Evolutionary conservation across 2,888 invertebrate species (phyloP), one percentile per base, ranked within the genome.

Genomic region (Drosophila lutescens): DNA sequence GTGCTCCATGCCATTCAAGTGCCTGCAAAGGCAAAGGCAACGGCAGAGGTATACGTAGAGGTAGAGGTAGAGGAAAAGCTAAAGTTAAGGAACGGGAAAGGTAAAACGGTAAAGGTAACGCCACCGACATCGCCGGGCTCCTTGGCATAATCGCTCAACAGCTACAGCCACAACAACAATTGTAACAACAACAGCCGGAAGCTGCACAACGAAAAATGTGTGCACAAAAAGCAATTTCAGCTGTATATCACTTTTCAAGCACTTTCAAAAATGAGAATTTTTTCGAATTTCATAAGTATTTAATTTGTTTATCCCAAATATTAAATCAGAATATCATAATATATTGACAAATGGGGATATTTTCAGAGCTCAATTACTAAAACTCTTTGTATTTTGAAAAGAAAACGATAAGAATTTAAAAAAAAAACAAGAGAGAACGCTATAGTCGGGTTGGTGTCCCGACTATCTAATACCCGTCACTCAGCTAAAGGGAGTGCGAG

Each of bases 131-230:
- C 68, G 51, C 34, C 34, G 63, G 70, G 80, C 86, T 87, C 86
- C 82, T 83, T 87, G 88, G 82, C 86, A 83, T 83, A 83, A 83
- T 83, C 82, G 82, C 86, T 87, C 65, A 66, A 66, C 76, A 81
- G 66, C 79, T 72, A 74, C 69, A 62, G 69, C 34, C 57, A 47
- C 65, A 57, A 54, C 76, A 82, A 82, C 77, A 82, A 71, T 62
- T 73, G 56, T 30, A 47, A 41, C 66, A 17, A 20, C 58, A 63
- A 51, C 46, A 30, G 49, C 8, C 10, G 57, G 46, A 20, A 44
- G 26, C 34, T 50, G 30, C 47, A 50, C 63, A 4, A 17, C 4
- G 15, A 46, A 23, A 20, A 54, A 36, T 30, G 47, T 12, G 12
- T 30, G 47, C 47, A 30, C 23, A 15, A 15, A 47, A 47, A 12